phyloP scores from a whole-genome alignment of 92 coral and sea anemone genomes.

The Porites cylindrica region DNA sequence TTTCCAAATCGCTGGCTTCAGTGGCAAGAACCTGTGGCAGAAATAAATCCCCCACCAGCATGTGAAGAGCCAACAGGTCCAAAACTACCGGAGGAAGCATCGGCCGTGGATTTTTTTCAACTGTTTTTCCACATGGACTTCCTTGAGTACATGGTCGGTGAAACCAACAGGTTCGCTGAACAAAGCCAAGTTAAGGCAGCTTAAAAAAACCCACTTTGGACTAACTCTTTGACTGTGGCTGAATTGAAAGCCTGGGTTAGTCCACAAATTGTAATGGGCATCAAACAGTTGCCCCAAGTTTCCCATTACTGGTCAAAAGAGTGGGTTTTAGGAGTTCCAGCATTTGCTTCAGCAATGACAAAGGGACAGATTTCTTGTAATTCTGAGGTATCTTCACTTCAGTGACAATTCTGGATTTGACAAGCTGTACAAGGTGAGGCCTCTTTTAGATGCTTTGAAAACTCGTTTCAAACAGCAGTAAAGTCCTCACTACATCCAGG shows the following conservation, averaged over 20 bases:
- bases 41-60: slow-evolving; percentile 30
- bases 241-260: slow-evolving; percentile 49
- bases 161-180: slow-evolving; percentile 39
- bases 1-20: slow-evolving; percentile 17
- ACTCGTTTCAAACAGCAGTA: too few species aligned
- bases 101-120: slow-evolving; percentile 37
- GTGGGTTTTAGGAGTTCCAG: too few species aligned
- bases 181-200: slow-evolving; percentile 10
- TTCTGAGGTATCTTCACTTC: too few species aligned
- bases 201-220: slow-evolving; percentile 35
- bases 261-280: slow-evolving; percentile 27
- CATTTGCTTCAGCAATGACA: too few species aligned
- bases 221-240: slow-evolving; percentile 13
- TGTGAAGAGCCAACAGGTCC: slow-evolving; percentile 18
- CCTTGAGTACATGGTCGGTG: slow-evolving; percentile 26
- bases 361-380: too few species aligned
- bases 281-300: slow-evolving; percentile 40
- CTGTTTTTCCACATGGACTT: slow-evolving; percentile 25
- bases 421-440: too few species aligned
- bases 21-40: slow-evolving; percentile 14
- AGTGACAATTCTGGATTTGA: too few species aligned
- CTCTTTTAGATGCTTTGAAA: too few species aligned
- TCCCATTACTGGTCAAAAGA: slow-evolving; percentile 6
- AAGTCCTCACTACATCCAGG: background rate
- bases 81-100: slow-evolving; percentile 39